phyloP scores from a whole-genome alignment of 2,888 invertebrate genomes.

The Drosophila kuntzei region DNA sequence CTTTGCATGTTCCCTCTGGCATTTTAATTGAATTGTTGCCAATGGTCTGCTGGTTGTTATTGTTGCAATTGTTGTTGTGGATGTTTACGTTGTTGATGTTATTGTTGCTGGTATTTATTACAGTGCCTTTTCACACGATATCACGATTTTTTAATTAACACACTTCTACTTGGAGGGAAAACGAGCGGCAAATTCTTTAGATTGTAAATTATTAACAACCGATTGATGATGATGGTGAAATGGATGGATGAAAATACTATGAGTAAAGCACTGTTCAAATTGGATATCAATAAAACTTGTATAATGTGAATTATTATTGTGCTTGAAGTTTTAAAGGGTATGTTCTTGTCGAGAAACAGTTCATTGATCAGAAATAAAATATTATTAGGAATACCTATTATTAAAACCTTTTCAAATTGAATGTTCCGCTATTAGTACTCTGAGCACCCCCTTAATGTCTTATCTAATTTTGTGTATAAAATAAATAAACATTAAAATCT shows the following conservation, averaged over 20 bases:
- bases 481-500: no score
- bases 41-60: constrained; percentile 48
- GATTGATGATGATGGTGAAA: no score
- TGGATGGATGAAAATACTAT: background rate
- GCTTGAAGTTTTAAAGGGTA: no score
- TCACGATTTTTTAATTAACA: constrained; percentile 73
- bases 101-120: constrained; percentile 58
- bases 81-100: constrained; percentile 17
- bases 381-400: no score
- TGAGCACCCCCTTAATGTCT: no score
- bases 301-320: no score
- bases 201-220: constrained; percentile 11
- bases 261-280: no score
- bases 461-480: no score
- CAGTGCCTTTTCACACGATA: constrained; percentile 57
- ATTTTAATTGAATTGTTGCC: constrained; percentile 81
- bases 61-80: constrained; percentile 22
- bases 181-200: constrained; percentile 41
- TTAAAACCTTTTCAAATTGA: no score
- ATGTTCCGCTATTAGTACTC: no score
- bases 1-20: constrained; percentile 73
- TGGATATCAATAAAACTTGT: no score
- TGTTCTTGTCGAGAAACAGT: background rate
- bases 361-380: no score
- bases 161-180: constrained; percentile 41